Percentiles rank a stretch among this genome's conserved stretches.
Evolutionary conservation across 64 coral and sea anemone genomes (phyloP).

Genomic region (Dendronephthya gigantea): DNA sequence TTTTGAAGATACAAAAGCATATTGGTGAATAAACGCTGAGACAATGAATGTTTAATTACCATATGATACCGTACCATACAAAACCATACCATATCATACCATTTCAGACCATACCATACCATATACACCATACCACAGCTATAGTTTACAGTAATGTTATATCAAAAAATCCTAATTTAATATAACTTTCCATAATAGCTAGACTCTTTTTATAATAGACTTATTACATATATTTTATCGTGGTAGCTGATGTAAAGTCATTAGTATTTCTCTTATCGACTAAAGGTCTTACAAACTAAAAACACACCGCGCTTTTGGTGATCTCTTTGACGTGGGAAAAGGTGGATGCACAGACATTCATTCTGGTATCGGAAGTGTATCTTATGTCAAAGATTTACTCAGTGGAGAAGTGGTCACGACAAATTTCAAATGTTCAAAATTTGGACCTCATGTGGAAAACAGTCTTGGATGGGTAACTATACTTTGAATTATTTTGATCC

Average conservation of each 20-base stretch:
- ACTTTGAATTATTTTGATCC: no score
- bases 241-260: no score
- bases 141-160: no score
- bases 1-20: background rate
- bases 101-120: no score
- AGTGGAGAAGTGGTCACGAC: background rate
- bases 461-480: background rate
- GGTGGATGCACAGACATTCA: background rate
- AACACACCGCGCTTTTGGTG: background rate
- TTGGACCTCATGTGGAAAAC: background rate
- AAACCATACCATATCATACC: no score
- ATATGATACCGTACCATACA: no score
- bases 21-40: background rate
- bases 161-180: no score
- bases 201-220: no score
- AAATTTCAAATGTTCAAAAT: background rate
- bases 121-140: no score
- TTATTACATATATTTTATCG: no score
- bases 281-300: background rate
- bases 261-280: background rate
- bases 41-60: no score
- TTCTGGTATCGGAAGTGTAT: background rate
- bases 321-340: background rate
- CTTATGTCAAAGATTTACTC: background rate
- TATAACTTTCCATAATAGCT: no score